A percentile compares a stretch with the other conserved stretches of the same genome.
Conservation (phyloP, 2,888 invertebrate species). For the Euspilapteryx auroguttella region DNA sequence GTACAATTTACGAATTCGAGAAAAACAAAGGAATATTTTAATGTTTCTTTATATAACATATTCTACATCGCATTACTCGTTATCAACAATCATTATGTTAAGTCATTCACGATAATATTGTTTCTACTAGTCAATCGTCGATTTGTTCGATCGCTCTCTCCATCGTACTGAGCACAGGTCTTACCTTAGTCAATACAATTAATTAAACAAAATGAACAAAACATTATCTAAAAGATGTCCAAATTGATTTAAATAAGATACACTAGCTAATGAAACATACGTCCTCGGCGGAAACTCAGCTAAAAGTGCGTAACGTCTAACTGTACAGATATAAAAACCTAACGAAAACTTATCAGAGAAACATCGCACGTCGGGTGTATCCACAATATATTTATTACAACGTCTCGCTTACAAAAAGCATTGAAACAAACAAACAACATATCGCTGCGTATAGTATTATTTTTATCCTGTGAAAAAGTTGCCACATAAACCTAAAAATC, state of each 20-base stretch:
- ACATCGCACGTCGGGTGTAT: slow-evolving; percentile 21
- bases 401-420: slow-evolving; percentile 41
- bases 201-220: slow-evolving; percentile 35
- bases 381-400: slow-evolving; percentile 40
- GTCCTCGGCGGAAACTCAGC: slow-evolving; percentile 38
- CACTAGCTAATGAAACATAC: slow-evolving; percentile 47
- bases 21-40: slow-evolving; percentile 58
- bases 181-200: slow-evolving; percentile 23
- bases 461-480: slow-evolving; percentile 51
- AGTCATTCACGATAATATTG: slow-evolving; percentile 48
- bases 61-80: slow-evolving; percentile 56
- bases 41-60: slow-evolving; percentile 43
- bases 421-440: slow-evolving; percentile 45
- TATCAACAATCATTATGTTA: slow-evolving; percentile 59
- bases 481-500: slow-evolving; percentile 52
- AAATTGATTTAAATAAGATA: slow-evolving; percentile 55
- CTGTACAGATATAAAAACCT: slow-evolving; percentile 45
- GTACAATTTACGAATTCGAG: slow-evolving; percentile 57
- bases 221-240: slow-evolving; percentile 39
- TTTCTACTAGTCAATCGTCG: slow-evolving; percentile 41
- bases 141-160: slow-evolving; percentile 50
- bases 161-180: slow-evolving; percentile 26
- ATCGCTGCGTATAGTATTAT: slow-evolving; percentile 45
- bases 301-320: slow-evolving; percentile 47
- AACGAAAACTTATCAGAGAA: slow-evolving; percentile 30